Base-by-base conservation (phyloP, 2,113 vertebrate genomes). In the Dolichallabes microphthalmus region DNA sequence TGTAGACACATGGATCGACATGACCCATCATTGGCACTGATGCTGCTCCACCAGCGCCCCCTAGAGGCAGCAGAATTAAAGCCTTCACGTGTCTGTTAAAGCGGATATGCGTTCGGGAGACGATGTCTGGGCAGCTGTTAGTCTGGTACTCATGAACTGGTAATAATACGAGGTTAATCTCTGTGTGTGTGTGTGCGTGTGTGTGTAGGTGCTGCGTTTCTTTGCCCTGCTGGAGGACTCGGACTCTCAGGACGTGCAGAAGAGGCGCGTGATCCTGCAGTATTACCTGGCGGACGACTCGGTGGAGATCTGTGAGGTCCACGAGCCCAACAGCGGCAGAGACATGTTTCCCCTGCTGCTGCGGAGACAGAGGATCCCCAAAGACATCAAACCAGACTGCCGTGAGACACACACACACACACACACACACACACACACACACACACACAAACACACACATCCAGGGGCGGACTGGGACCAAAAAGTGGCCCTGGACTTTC, bases 201-300 rank as follows among this genome's bases (percentile, higher is more conserved):
- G 63, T 75, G 53, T 80, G 27, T 35, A 99, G 98, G 98, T 99
- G 78, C 95, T 99, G 88, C 94, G 96, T 15, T 99, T 98, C 92
- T 98, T 94, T 0, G 95, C 96, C 0, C 90, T 93, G n/a, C 97
- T 96, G 96, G 96, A 97, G 12, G 93, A 98, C 57, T 89, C 92
- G 0, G 87, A 93, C 80, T 92, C 82, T 82, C 88, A 93, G 88
- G 94, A 93, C 3, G 94, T 94, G 25, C 96, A 97, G 55, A 94
- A 88, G 7, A 92, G 92, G 3, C 90, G 86, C 0, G 96, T 95
- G 1, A 85, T 94, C 74, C 95, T 99, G 87, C 95, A 97, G 71
- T 98, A 97, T 90, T 99, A 95, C 91, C 92, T 99, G 84, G 95
- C 93, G 88, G 96, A 99, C 58, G 94, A 96, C 87, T 96, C 97